A percentile compares a stretch with the other conserved stretches of the same genome.
These are phyloP conservation scores for Eumacrocentrus americanus DNA, from an alignment of 2,888 invertebrate species.

Conservation along the genomic window DNA sequence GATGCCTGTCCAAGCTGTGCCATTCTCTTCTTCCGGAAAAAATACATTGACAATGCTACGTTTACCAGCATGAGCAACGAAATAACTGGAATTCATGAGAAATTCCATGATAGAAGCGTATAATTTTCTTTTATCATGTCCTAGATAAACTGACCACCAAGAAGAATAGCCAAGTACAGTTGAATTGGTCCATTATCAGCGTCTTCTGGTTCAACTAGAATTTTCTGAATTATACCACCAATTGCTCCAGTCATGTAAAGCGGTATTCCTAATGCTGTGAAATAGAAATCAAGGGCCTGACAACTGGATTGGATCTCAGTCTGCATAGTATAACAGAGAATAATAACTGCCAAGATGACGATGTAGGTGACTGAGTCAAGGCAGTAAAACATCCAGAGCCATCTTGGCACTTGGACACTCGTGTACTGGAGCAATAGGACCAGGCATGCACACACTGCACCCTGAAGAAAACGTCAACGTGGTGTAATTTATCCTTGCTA, in stretches of 20 bases:
- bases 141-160: conserved; percentile 32
- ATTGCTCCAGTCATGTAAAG: conserved; percentile 40
- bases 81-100: conserved; percentile 27
- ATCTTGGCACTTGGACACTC: conserved; percentile 40
- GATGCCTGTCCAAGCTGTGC: neutral
- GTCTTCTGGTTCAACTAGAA: conserved; percentile 25
- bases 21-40: neutral
- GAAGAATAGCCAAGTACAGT: conserved; percentile 36
- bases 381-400: conserved; percentile 48
- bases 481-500: neutral
- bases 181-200: conserved; percentile 31
- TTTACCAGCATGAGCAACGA: conserved; percentile 31
- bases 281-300: conserved; percentile 38
- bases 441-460: conserved; percentile 34
- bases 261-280: conserved; percentile 38
- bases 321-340: conserved; percentile 39
- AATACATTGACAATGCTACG: conserved; percentile 27
- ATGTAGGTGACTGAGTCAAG: conserved; percentile 45
- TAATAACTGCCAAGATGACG: conserved; percentile 39
- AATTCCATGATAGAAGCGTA: conserved; percentile 11
- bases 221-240: conserved; percentile 37
- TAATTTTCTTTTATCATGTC: neutral
- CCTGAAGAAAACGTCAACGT: conserved; percentile 30
- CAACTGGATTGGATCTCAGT: conserved; percentile 41
- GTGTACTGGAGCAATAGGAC: conserved; percentile 36